Conservation (phyloP, 2,113 vertebrate genomes). For the Clinocottus analis region DNA sequence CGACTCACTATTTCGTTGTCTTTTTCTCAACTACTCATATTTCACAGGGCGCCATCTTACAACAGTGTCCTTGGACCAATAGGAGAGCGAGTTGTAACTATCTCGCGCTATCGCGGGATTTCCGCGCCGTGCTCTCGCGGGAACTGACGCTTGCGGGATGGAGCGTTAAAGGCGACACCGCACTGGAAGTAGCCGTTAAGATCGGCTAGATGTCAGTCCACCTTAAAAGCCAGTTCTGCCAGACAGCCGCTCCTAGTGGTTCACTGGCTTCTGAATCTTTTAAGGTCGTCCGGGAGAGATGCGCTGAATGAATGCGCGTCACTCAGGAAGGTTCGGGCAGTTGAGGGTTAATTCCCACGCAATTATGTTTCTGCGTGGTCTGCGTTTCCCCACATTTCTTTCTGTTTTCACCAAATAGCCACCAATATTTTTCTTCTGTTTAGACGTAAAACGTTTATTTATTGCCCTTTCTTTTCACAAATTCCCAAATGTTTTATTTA, state of each 20-base stretch:
- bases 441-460: neutral
- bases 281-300: slow-evolving; percentile 73
- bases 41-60: slow-evolving; percentile 95
- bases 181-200: neutral
- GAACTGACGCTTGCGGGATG: neutral
- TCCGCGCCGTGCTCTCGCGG: slow-evolving; percentile 71
- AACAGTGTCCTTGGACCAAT: slow-evolving; percentile 88
- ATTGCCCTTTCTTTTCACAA: too few species aligned
- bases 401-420: slow-evolving; percentile 15
- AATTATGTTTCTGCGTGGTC: neutral
- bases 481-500: neutral
- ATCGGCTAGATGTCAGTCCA: slow-evolving; percentile 56
- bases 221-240: slow-evolving; percentile 70
- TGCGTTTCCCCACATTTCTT: slow-evolving; percentile 1
- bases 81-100: slow-evolving; percentile 44
- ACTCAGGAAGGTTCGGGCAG: slow-evolving; percentile 15
- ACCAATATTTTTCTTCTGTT: neutral
- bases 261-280: slow-evolving; percentile 63
- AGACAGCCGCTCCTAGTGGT: slow-evolving; percentile 64
- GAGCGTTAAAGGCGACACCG: slow-evolving; percentile 85
- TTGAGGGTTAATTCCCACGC: slow-evolving; percentile 75
- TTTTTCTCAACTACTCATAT: slow-evolving; percentile 87
- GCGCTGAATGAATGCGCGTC: neutral
- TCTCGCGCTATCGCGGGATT: slow-evolving; percentile 78
- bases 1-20: slow-evolving; percentile 60